These are phyloP conservation scores for Blennius ocellaris DNA, from an alignment of 2,113 vertebrate species.

Conservation along the genomic window DNA sequence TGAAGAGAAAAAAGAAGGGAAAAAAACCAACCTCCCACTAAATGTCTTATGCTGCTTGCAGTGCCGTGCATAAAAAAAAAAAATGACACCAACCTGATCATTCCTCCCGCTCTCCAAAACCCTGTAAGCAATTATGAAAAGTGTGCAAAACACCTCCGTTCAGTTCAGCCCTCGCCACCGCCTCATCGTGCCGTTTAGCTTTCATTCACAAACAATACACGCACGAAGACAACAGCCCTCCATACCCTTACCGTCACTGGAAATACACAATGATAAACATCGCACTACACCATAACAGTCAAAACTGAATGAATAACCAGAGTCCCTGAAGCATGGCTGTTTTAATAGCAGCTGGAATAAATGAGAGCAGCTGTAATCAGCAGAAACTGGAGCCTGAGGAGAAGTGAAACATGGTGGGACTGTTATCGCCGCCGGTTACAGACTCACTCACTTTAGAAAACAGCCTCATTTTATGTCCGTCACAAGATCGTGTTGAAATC, in stretches of 20 bases:
- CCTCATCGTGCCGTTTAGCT: neutral
- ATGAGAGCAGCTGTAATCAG: conserved; percentile 53
- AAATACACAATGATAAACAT: conserved; percentile 13
- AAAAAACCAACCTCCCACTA: conserved; percentile 26
- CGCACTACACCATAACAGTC: conserved; percentile 6
- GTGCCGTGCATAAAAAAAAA: conserved; percentile 40
- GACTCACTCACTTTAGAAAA: conserved; percentile 23
- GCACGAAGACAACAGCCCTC: neutral
- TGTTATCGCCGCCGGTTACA: conserved; percentile 38
- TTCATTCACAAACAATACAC: conserved; percentile 29
- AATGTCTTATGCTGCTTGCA: conserved; percentile 32
- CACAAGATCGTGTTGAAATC: conserved; percentile 2
- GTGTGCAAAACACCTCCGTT: neutral
- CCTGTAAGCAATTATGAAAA: conserved; percentile 31
- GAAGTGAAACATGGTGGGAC: conserved; percentile 30
- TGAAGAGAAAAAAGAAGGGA: too few species aligned
- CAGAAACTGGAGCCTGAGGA: conserved; percentile 52
- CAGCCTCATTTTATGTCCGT: conserved; percentile 26
- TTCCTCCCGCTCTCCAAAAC: conserved; percentile 22
- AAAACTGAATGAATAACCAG: conserved; percentile 27
- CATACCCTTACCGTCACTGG: neutral
- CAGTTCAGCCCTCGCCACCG: neutral
- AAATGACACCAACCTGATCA: conserved; percentile 32
- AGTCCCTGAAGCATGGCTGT: conserved; percentile 23
- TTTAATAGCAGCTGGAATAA: conserved; percentile 55